These are phyloP conservation scores for Mobula hypostoma DNA, from an alignment of 2,113 vertebrate species.

Conservation along the genomic window DNA sequence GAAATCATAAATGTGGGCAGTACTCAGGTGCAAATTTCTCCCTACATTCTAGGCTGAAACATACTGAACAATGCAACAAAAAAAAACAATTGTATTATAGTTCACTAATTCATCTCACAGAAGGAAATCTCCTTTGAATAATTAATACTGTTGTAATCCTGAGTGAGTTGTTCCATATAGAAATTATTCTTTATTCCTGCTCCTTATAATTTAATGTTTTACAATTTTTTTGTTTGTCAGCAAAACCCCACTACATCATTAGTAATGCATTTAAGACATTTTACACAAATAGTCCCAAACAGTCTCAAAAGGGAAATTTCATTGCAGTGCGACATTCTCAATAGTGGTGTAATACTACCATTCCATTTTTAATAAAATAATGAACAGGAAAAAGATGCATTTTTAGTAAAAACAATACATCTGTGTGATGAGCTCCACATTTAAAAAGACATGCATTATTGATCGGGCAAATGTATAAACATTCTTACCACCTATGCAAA, in stretches of 20 bases:
- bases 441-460: slow-evolving; percentile 51
- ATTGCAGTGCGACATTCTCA: slow-evolving; percentile 71
- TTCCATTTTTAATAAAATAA: slow-evolving; percentile 46
- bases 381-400: slow-evolving; percentile 35
- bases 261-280: neutral
- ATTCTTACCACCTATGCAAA: slow-evolving; percentile 81
- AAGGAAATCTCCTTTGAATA: neutral
- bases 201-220: neutral
- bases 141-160: neutral
- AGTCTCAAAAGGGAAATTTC: slow-evolving; percentile 41
- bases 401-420: slow-evolving; percentile 47
- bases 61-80: neutral
- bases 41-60: neutral
- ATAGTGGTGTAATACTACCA: slow-evolving; percentile 67
- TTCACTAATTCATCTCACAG: neutral
- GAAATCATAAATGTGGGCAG: neutral
- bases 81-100: neutral
- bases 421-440: slow-evolving; percentile 49
- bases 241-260: neutral
- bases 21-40: neutral
- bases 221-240: neutral
- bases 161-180: neutral
- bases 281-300: neutral
- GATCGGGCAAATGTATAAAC: slow-evolving; percentile 51
- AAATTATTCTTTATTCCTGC: neutral